Conservation (phyloP, 92 coral and sea anemone species). For the Epizoanthus illoricatus region DNA sequence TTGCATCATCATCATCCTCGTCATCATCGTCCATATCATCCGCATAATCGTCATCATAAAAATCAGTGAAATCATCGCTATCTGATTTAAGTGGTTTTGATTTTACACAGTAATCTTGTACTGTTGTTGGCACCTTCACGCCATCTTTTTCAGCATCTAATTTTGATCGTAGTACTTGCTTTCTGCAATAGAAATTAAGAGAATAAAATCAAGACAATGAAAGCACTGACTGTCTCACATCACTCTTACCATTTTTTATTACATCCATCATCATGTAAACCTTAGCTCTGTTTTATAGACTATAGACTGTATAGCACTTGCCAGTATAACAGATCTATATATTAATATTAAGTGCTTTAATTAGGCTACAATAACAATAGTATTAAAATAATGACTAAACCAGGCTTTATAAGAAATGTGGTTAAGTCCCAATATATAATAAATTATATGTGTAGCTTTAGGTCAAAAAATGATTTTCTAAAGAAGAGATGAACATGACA, state of each 20-base stretch:
- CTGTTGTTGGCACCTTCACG: constrained; percentile 90
- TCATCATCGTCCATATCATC: constrained; percentile 93
- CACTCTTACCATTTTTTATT: too few relatives aligned
- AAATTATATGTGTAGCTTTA: neutral
- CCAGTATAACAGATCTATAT: too few relatives aligned
- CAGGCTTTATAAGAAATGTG: too few relatives aligned
- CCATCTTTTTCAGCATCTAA: constrained; percentile 96
- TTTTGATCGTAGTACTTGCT: constrained; percentile 91
- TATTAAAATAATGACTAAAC: too few relatives aligned
- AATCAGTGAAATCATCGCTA: constrained; percentile 91
- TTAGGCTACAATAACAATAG: too few relatives aligned
- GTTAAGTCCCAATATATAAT: too few relatives aligned
- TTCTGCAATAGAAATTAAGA: constrained; percentile 51
- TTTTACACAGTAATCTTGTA: constrained; percentile 96
- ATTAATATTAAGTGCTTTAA: too few relatives aligned
- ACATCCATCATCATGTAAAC: too few relatives aligned
- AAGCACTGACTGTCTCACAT: neutral
- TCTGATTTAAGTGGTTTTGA: constrained; percentile 92
- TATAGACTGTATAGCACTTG: too few relatives aligned
- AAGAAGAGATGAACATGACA: neutral
- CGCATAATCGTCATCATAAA: constrained; percentile 95
- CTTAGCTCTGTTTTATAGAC: too few relatives aligned
- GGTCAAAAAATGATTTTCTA: neutral
- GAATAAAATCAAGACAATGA: neutral
- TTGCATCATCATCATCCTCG: constrained; percentile 88